Percentiles rank a stretch among this genome's conserved stretches.
Evolutionary conservation across 2,797 vertebrate species (phyloP).

Genomic region (Myotis pilosus): DNA sequence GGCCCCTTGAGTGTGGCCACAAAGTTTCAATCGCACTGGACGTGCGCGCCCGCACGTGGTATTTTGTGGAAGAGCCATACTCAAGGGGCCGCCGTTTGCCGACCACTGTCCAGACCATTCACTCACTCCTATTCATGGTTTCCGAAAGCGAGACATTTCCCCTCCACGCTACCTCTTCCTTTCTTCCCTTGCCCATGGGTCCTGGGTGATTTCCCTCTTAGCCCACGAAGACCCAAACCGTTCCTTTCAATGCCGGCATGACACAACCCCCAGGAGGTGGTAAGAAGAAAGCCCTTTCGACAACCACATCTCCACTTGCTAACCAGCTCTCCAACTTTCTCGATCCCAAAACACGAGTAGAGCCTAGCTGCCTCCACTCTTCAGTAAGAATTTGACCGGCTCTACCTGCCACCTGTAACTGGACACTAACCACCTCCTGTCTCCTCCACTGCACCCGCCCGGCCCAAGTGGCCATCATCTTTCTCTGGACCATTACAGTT

Average conservation of each 20-base stretch:
- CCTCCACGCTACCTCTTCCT: not conserved
- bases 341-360: not conserved
- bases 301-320: not conserved
- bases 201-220: not conserved
- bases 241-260: fast-evolving
- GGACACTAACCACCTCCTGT: fast-evolving
- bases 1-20: too few relatives aligned
- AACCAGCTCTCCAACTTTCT: not conserved
- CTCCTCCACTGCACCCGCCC: not conserved
- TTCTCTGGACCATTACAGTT: not conserved
- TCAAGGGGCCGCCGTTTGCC: too few relatives aligned
- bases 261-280: not conserved
- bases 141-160: not conserved
- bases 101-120: not conserved
- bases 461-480: fast-evolving
- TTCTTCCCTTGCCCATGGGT: not conserved
- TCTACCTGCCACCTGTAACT: not conserved
- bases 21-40: too few relatives aligned
- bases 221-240: not conserved
- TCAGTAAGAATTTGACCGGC: not conserved
- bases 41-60: too few relatives aligned
- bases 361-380: not conserved
- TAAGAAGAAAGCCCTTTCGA: not conserved
- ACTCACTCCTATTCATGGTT: not conserved
- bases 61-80: too few relatives aligned